Conservation (phyloP, 2,113 vertebrate species). For the Tragelaphus buxtoni region DNA sequence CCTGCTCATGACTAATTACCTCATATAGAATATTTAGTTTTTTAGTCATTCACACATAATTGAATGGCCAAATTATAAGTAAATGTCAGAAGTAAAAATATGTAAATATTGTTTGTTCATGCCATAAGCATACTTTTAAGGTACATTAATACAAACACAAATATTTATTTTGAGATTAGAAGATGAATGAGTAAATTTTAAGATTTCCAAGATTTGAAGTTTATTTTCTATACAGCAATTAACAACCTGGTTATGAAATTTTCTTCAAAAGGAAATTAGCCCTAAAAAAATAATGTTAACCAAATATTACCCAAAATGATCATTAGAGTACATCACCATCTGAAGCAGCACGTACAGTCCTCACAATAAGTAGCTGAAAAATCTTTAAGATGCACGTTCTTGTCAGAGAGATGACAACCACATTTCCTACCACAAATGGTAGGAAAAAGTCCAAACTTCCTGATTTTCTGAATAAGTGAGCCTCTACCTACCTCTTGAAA, state of each 20-base stretch:
- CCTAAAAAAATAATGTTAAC: not conserved
- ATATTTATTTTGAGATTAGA: not conserved
- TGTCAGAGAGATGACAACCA: not conserved
- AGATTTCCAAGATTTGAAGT: not conserved
- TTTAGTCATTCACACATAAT: not conserved
- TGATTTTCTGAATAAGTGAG: not conserved
- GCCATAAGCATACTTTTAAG: not conserved
- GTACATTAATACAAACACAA: not conserved
- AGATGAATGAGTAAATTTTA: not conserved
- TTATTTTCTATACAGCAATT: not conserved
- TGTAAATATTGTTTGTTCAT: not conserved
- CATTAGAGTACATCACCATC: not conserved
- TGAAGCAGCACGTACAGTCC: not conserved
- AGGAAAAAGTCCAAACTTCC: not conserved
- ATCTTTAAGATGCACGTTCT: not conserved
- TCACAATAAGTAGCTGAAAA: not conserved
- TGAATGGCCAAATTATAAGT: not conserved
- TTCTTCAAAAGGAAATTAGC: not conserved
- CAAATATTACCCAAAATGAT: not conserved
- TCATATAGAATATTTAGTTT: not conserved
- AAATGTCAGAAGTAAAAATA: conserved; percentile 21
- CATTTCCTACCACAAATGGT: not conserved
- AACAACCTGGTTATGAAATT: not conserved
- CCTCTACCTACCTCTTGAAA: not conserved
- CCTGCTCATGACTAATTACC: not conserved